Evolutionary conservation across 2,888 invertebrate species (phyloP).

Genomic region (Orthosia gothica): DNA sequence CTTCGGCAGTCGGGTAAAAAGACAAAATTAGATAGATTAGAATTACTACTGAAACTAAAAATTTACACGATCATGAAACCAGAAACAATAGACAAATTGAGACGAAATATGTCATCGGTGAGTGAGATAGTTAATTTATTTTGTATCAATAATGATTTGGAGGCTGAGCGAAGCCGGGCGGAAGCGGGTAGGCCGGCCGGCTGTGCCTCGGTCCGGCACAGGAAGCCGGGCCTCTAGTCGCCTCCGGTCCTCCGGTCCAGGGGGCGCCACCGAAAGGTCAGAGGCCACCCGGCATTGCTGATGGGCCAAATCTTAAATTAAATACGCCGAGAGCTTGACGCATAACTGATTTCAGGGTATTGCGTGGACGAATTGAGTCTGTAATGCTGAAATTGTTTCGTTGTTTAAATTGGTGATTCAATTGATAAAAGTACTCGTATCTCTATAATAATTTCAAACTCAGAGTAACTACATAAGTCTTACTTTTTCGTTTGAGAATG

Average conservation of each 20-base stretch:
- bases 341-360: slow-evolving; percentile 58
- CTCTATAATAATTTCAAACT: no score
- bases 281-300: slow-evolving; percentile 59
- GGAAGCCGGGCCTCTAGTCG: slow-evolving; percentile 68
- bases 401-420: neutral
- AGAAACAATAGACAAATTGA: slow-evolving; percentile 11
- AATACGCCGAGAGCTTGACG: slow-evolving; percentile 55
- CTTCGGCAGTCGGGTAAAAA: no score
- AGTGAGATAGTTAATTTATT: slow-evolving; percentile 61
- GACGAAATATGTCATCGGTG: slow-evolving; percentile 53
- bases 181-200: slow-evolving; percentile 69
- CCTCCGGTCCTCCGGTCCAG: slow-evolving; percentile 53
- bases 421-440: slow-evolving; percentile 2
- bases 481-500: no score
- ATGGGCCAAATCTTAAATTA: slow-evolving; percentile 63
- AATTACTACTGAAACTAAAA: neutral
- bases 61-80: neutral
- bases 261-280: slow-evolving; percentile 69
- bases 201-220: slow-evolving; percentile 60
- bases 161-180: slow-evolving; percentile 60
- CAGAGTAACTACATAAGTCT: neutral
- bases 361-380: neutral
- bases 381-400: slow-evolving; percentile 1
- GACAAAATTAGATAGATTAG: neutral
- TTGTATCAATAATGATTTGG: slow-evolving; percentile 67